Percentiles rank a stretch among this genome's conserved stretches.
Evolutionary conservation across 2,113 vertebrate species (phyloP).

Genomic region (Ginglymostoma cirratum): DNA sequence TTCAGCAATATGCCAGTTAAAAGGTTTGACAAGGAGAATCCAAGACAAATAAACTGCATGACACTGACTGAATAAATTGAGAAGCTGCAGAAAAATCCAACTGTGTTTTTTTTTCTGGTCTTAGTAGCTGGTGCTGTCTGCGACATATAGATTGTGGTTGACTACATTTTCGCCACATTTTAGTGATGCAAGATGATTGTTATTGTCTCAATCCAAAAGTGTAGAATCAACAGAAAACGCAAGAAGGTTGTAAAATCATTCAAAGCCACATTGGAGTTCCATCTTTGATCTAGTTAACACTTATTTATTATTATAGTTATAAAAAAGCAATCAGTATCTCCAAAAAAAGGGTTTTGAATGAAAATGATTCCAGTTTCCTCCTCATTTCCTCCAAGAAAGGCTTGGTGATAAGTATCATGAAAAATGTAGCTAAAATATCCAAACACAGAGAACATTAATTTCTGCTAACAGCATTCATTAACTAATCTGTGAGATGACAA

Average conservation of each 20-base stretch:
- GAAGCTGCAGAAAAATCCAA: conserved; percentile 52
- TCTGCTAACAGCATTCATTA: conserved; percentile 29
- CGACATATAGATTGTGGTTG: conserved; percentile 58
- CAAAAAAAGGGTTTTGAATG: background rate
- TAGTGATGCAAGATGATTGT: background rate
- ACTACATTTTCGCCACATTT: conserved; percentile 48
- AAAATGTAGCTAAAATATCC: conserved; percentile 26
- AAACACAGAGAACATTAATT: conserved; percentile 8
- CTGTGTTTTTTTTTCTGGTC: conserved; percentile 52
- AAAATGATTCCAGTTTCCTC: background rate
- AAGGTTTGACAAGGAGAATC: conserved; percentile 56
- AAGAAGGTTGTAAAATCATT: conserved; percentile 16
- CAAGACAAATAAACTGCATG: conserved; percentile 67
- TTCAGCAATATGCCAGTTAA: conserved; percentile 55
- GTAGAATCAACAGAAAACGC: background rate
- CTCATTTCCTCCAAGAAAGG: background rate
- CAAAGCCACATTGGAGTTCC: background rate
- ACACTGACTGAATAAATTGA: conserved; percentile 55
- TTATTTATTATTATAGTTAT: background rate
- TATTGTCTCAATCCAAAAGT: background rate
- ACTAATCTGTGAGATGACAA: conserved; percentile 31
- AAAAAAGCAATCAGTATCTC: background rate
- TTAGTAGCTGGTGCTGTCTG: conserved; percentile 50
- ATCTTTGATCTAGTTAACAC: background rate
- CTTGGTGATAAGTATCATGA: conserved; percentile 9